Percentiles rank a stretch among this genome's conserved stretches.
Conservation (phyloP, 1,140 invertebrate genomes). For the Physella acuta region DNA sequence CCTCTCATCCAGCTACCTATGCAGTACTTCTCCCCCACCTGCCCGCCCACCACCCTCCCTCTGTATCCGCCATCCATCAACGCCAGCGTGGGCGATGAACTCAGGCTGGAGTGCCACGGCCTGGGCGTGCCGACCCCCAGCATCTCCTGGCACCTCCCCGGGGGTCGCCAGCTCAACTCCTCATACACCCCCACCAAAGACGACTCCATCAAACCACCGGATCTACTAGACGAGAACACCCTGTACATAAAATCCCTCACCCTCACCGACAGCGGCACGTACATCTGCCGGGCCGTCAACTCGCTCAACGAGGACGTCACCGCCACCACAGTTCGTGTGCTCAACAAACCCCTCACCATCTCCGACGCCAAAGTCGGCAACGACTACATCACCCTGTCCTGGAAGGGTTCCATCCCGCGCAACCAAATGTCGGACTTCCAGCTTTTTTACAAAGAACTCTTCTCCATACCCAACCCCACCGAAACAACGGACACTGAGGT, state of each 20-base stretch:
- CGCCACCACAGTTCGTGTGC: slow-evolving; percentile 48
- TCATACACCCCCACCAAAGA: neutral
- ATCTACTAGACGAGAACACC: neutral
- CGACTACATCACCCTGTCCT: slow-evolving; percentile 61
- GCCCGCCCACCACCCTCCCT: slow-evolving; percentile 53
- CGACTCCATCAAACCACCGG: neutral
- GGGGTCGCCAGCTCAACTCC: slow-evolving; percentile 50
- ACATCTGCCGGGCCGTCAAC: slow-evolving; percentile 51
- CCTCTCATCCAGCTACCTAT: slow-evolving; percentile 49
- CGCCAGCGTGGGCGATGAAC: slow-evolving; percentile 56
- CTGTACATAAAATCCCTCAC: slow-evolving; percentile 28
- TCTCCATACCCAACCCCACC: neutral
- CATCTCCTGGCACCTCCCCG: slow-evolving; percentile 61
- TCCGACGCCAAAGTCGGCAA: slow-evolving; percentile 51
- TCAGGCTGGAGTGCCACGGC: slow-evolving; percentile 60
- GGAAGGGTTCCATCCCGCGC: slow-evolving; percentile 60
- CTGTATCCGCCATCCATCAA: slow-evolving; percentile 48
- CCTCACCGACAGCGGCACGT: slow-evolving; percentile 46
- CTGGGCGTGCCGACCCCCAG: slow-evolving; percentile 58
- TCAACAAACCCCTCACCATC: slow-evolving; percentile 56
- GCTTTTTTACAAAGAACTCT: slow-evolving; percentile 52
- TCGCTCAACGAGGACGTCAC: slow-evolving; percentile 47
- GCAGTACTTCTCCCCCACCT: slow-evolving; percentile 43
- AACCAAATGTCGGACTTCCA: slow-evolving; percentile 56
- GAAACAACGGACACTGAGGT: neutral